Base-by-base conservation (phyloP, 2,888 invertebrate species). In the Drosophila siamana region DNA sequence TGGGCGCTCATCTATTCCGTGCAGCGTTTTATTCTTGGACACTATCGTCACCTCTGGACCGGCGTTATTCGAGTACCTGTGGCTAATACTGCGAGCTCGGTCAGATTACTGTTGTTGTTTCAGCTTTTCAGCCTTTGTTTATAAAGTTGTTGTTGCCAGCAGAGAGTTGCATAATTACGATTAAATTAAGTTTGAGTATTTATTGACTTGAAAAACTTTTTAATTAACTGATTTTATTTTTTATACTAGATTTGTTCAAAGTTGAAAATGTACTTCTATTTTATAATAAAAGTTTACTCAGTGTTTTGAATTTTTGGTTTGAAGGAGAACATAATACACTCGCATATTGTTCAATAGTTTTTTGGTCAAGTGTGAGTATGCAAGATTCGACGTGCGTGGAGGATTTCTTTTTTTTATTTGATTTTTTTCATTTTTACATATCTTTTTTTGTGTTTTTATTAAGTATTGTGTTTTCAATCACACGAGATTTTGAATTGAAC, bases 381-480 rank as follows among this genome's bases (percentile, higher is more conserved):
- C 33, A 13, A 43, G 16, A 43, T 26, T 52, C 33, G 43, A 50
- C 41, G 51, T 51, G 44, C 22, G 33, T 28, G 33, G n/a, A 16
- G 24, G 30, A 54, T 68, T 54, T 44, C 22, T 55, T 55, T 56
- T 56, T 33, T 38, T 33, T 41, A 54, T 9, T 54, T 16, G 40
- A 41, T 19, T 41, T 54, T 30, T 54, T 44, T n/a, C n/a, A 52
- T 69, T 46, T 50, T 48, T 47, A 41, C 40, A 66, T 69, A 50
- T 71, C 68, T 44, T 46, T 30, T 52, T 65, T 74, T 63, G 38
- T 69, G 8, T 51, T 59, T 64, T 54, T 68, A 68, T 76, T 60
- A 64, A 74, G 68, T 64, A 67, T 73, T 83, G 66, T 77, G 55
- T 74, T 80, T 85, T 82, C 83, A 74, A 78, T 82, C 79, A 82